phyloP scores from a whole-genome alignment of 2,888 invertebrate species.

The Tenthredo distinguenda region DNA sequence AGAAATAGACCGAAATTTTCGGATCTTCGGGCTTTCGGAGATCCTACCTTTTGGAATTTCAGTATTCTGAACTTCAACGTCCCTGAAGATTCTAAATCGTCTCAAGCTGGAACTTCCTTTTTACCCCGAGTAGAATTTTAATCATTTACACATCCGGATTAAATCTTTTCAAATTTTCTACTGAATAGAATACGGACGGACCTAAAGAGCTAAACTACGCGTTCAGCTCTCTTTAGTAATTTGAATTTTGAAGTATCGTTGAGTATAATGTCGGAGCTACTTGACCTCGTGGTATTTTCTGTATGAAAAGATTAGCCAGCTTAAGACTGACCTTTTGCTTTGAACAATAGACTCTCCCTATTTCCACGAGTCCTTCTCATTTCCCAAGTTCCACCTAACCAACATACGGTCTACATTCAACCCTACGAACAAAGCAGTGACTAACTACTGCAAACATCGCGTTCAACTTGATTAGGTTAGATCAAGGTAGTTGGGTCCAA shows the following conservation, averaged over 20 bases:
- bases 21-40: too few relatives aligned
- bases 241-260: constrained; percentile 10
- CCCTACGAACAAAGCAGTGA: constrained; percentile 29
- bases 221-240: neutral
- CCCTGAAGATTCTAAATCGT: neutral
- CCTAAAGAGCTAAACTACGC: neutral
- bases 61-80: neutral
- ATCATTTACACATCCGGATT: neutral
- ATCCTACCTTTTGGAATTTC: too few relatives aligned
- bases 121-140: neutral
- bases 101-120: neutral
- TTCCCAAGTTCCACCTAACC: neutral
- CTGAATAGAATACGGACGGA: neutral
- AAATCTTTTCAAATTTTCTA: neutral
- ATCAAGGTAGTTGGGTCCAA: constrained; percentile 20
- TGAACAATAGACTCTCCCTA: constrained; percentile 33
- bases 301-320: constrained; percentile 47
- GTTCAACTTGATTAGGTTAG: constrained; percentile 45
- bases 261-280: constrained; percentile 2
- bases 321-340: constrained; percentile 35
- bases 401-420: constrained; percentile 18
- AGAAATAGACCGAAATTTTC: too few relatives aligned
- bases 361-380: constrained; percentile 14
- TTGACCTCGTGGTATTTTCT: constrained; percentile 37
- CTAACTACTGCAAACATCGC: constrained; percentile 41